These are phyloP conservation scores for Drosophila koepferae DNA, from an alignment of 2,888 invertebrate genomes.

Conservation along the genomic window DNA sequence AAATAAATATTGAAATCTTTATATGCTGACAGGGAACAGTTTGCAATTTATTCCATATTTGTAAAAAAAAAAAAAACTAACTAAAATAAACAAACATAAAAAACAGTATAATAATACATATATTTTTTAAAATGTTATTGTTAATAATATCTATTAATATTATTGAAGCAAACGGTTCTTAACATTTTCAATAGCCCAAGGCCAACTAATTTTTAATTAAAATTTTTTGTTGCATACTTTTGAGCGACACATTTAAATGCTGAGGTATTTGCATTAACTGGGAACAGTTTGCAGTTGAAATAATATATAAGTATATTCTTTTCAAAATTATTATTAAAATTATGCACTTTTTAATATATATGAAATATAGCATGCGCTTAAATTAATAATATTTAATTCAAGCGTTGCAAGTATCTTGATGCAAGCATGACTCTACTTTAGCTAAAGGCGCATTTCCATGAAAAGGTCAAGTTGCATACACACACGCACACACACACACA, in stretches of 20 bases:
- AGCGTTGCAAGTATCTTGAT: background rate
- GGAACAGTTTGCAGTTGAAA: too few relatives aligned
- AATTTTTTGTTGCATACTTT: background rate
- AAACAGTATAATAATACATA: too few relatives aligned
- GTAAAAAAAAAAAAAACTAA: too few relatives aligned
- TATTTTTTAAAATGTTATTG: background rate
- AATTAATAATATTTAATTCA: constrained; percentile 2
- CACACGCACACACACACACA: constrained; percentile 3
- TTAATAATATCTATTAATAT: background rate
- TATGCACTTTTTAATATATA: background rate
- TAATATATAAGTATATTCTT: background rate
- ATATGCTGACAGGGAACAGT: background rate
- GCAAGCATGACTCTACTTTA: constrained; percentile 3
- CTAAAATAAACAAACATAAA: too few relatives aligned
- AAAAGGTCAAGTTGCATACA: constrained; percentile 49
- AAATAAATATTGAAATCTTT: background rate
- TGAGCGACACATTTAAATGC: background rate
- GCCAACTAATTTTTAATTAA: background rate
- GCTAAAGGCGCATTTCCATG: constrained; percentile 10
- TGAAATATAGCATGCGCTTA: background rate
- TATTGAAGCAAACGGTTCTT: too few relatives aligned
- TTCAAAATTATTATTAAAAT: background rate
- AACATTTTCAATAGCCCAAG: too few relatives aligned
- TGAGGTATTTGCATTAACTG: background rate
- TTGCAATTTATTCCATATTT: background rate